A percentile compares a stretch with the other conserved stretches of the same genome.
Conservation (phyloP, 1,140 invertebrate species). For the Drosophila malerkotliana region DNA sequence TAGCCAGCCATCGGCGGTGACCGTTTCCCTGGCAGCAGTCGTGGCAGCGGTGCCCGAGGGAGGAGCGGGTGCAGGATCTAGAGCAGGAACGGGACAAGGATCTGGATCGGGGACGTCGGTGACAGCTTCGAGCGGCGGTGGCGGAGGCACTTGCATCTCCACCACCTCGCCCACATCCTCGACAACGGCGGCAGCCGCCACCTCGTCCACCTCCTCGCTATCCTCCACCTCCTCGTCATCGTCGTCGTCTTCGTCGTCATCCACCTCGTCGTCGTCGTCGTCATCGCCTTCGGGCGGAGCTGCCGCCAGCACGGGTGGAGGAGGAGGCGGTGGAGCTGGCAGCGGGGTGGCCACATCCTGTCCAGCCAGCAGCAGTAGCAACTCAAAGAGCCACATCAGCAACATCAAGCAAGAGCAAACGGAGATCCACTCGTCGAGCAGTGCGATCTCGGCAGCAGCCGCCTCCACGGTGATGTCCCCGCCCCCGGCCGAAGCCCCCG, state of each 20-base stretch:
- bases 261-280: conserved; percentile 14
- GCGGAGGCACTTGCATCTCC: conserved; percentile 36
- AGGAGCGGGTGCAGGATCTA: background rate
- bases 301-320: conserved; percentile 24
- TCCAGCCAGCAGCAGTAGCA: conserved; percentile 49
- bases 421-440: conserved; percentile 79
- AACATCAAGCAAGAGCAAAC: conserved; percentile 70
- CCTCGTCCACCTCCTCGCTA: conserved; percentile 45
- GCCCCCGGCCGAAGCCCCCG: conserved; percentile 72
- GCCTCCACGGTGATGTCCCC: conserved; percentile 82
- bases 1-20: conserved; percentile 32
- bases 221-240: conserved; percentile 39
- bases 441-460: conserved; percentile 61
- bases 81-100: background rate
- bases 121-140: conserved; percentile 23
- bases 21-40: conserved; percentile 48
- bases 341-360: conserved; percentile 27
- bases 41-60: conserved; percentile 47
- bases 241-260: conserved; percentile 22
- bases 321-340: conserved; percentile 14
- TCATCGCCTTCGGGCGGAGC: conserved; percentile 30
- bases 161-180: conserved; percentile 45
- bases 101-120: conserved; percentile 10
- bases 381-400: conserved; percentile 53
- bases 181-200: conserved; percentile 31